Evolutionary conservation across 1,140 invertebrate species (phyloP), one percentile per base, ranked within the genome.

Genomic region (Cyclargus thomasi): DNA sequence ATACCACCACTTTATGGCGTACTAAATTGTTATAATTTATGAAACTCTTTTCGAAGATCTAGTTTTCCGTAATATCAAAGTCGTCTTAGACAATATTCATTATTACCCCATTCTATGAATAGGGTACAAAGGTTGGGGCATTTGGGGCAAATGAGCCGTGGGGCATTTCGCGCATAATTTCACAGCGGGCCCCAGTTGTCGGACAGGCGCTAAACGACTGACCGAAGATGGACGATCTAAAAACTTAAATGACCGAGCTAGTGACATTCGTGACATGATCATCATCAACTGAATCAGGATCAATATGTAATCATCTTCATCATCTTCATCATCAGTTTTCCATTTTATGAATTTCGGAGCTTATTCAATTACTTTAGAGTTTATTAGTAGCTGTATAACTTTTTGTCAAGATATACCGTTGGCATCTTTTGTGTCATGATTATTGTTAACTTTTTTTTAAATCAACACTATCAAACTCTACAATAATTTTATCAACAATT

Each of bases 91-190:
- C 66, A 47, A 73, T 69, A 77, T 80, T 75, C 68, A 75, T 81
- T 84, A 82, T 85, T 85, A 66, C 71, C 70, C 68, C 70, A 69
- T 78, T 80, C 80, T 76, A 78, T 81, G 79, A 82, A 78, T 79
- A 74, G 78, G 75, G 76, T 81, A 76, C 78, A 74, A 80, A 83
- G 78, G 79, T 83, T 84, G 78, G 75, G 79, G 67, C 79, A 75
- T 83, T 84, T 80, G 82, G 72, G 70, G 71, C 73, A 83, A 88
- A 88, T 82, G 83, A 85, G 74, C 77, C 84, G 84, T 81, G 76
- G 79, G 81, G 73, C 71, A 82, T 86, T 85, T 86, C 67, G 70
- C 84, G 84, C 77, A 79, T 86, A 86, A 86, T 88, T 85, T 83
- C 78, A 72, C 80, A 73, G 63, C 71, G 68, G 65, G 67, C 69